These are phyloP conservation scores for Sphenodon punctatus DNA, from an alignment of 2,797 vertebrate genomes.

Conservation along the genomic window DNA sequence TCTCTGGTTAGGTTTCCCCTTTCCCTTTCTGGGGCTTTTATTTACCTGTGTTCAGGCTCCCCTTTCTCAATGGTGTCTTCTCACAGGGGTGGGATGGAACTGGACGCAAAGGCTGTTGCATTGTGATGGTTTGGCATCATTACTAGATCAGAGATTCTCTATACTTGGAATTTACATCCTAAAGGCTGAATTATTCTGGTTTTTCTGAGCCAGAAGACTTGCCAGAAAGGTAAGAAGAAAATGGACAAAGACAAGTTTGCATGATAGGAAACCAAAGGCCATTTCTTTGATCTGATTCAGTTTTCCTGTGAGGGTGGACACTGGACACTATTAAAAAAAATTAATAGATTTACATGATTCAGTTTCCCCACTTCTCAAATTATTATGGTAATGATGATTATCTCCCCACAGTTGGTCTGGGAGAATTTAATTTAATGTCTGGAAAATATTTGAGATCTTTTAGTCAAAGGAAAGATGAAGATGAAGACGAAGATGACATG, in stretches of 20 bases:
- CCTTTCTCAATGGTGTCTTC: not conserved
- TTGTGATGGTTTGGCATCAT: not conserved
- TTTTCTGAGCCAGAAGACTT: conserved; percentile 64
- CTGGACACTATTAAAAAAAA: not conserved
- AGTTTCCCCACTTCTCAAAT: conserved; percentile 66
- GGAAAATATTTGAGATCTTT: conserved; percentile 52
- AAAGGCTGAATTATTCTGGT: conserved; percentile 58
- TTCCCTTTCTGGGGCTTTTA: conserved; percentile 52
- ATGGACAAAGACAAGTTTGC: conserved; percentile 60
- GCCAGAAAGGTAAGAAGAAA: conserved; percentile 61
- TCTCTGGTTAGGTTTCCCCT: conserved; percentile 46
- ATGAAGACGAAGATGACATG: too few species aligned
- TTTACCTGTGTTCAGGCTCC: conserved; percentile 53
- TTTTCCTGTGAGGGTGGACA: not conserved
- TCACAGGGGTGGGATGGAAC: not conserved
- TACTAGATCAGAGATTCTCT: not conserved
- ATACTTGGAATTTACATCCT: conserved; percentile 45
- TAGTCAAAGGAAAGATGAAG: conserved; percentile 62
- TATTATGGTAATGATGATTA: conserved; percentile 37
- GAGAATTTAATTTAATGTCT: conserved; percentile 50
- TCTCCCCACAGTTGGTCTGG: conserved; percentile 40
- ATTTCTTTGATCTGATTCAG: conserved; percentile 51
- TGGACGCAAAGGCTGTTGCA: not conserved
- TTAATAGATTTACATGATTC: not conserved
- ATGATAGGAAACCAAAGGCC: conserved; percentile 60